Conservation (phyloP, 2,888 invertebrate species). For the Timandra comae region DNA sequence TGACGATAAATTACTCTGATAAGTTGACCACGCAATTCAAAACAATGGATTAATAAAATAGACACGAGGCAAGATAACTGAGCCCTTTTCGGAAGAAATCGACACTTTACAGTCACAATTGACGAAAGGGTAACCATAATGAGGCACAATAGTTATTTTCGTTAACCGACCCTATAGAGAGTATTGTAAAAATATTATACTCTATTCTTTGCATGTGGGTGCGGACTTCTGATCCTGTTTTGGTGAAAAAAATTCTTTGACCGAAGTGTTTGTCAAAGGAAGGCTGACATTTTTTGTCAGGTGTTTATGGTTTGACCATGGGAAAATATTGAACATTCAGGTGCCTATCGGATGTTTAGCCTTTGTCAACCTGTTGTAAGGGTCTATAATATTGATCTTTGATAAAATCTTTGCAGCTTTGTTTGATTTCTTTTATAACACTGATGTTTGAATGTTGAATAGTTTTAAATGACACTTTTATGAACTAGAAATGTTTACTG, state of each 20-base stretch:
- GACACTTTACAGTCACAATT: constrained; percentile 71
- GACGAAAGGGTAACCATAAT: constrained; percentile 68
- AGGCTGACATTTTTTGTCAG: constrained; percentile 63
- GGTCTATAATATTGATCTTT: constrained; percentile 33
- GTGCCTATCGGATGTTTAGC: constrained; percentile 57
- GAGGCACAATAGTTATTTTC: constrained; percentile 69
- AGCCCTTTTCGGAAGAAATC: constrained; percentile 39
- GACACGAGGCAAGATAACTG: constrained; percentile 4
- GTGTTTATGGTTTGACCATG: constrained; percentile 75
- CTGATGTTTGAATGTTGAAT: constrained; percentile 10
- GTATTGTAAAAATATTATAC: constrained; percentile 64
- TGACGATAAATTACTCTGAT: too few relatives aligned
- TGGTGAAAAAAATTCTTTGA: constrained; percentile 68
- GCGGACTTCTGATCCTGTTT: constrained; percentile 58
- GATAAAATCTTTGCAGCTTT: constrained; percentile 53
- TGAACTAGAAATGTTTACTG: neutral
- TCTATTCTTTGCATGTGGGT: constrained; percentile 59
- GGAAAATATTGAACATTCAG: constrained; percentile 72
- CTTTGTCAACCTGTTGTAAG: constrained; percentile 63
- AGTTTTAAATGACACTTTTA: constrained; percentile 5
- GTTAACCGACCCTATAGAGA: constrained; percentile 54
- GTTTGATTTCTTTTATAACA: constrained; percentile 31
- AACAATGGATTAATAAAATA: neutral
- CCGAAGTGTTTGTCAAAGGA: constrained; percentile 71
- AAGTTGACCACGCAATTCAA: too few relatives aligned